Evolutionary conservation across 2,797 vertebrate genomes (phyloP).

Genomic region (Apodemus agrarius): DNA sequence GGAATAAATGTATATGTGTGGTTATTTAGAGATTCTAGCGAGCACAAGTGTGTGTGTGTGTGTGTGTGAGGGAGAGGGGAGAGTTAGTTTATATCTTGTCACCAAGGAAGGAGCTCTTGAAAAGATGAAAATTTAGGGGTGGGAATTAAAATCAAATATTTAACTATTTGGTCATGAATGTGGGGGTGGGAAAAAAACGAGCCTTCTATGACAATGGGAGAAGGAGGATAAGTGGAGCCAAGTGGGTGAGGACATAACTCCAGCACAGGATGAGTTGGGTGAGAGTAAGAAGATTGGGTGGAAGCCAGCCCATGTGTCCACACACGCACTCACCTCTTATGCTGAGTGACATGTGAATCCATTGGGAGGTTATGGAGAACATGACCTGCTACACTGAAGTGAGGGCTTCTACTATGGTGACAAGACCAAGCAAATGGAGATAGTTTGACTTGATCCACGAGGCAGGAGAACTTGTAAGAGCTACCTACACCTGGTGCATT

Average conservation of each 20-base stretch:
- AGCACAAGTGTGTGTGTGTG: background rate
- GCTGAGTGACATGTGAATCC: background rate
- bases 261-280: no score
- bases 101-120: background rate
- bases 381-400: background rate
- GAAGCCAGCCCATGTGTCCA: accelerated
- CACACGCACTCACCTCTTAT: no score
- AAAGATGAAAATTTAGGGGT: background rate
- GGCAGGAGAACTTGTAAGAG: background rate
- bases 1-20: background rate
- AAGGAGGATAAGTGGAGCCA: background rate
- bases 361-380: background rate
- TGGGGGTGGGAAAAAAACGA: accelerated
- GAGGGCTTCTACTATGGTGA: background rate
- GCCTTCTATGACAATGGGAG: background rate
- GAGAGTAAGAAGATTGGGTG: background rate
- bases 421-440: background rate
- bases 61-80: background rate
- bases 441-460: background rate
- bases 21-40: accelerated
- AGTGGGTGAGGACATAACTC: background rate
- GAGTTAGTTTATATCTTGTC: background rate
- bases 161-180: background rate
- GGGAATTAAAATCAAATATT: background rate
- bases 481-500: background rate